Conservation (phyloP, 2,888 invertebrate genomes). For the Nineta flava region DNA sequence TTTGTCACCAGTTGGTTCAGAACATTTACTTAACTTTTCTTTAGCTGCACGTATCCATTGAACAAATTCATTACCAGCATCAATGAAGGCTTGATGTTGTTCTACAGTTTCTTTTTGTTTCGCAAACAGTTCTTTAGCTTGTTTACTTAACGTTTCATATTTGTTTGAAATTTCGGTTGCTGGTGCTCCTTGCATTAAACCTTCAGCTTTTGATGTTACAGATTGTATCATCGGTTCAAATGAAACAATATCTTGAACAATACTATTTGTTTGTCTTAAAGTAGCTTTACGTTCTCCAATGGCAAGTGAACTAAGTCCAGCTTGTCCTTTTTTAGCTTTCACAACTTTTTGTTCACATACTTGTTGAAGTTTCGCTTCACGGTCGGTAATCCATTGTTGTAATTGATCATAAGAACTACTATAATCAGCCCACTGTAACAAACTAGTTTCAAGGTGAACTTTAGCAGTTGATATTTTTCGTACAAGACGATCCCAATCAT, state of each 20-base stretch:
- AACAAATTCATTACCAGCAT: slow-evolving; percentile 80
- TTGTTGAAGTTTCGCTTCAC: slow-evolving; percentile 82
- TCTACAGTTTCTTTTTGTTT: slow-evolving; percentile 82
- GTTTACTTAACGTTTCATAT: slow-evolving; percentile 78
- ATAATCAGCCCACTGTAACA: slow-evolving; percentile 92
- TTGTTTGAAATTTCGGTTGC: slow-evolving; percentile 84
- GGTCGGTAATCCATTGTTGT: slow-evolving; percentile 87
- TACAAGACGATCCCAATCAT: slow-evolving; percentile 81
- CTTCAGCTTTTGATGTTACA: slow-evolving; percentile 83
- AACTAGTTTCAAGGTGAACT: slow-evolving; percentile 75
- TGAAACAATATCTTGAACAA: slow-evolving; percentile 91
- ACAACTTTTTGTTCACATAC: slow-evolving; percentile 72
- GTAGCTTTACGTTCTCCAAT: slow-evolving; percentile 79
- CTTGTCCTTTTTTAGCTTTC: slow-evolving; percentile 61
- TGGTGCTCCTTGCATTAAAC: slow-evolving; percentile 78
- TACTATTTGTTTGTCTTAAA: slow-evolving; percentile 79
- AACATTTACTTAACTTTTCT: slow-evolving; percentile 79
- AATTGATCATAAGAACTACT: slow-evolving; percentile 84
- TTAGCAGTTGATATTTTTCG: slow-evolving; percentile 86
- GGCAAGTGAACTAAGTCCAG: slow-evolving; percentile 61
- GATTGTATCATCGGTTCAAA: slow-evolving; percentile 96
- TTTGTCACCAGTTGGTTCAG: slow-evolving; percentile 83
- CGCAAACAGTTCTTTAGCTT: slow-evolving; percentile 77
- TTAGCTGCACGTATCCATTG: slow-evolving; percentile 86
- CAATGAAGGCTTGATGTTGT: slow-evolving; percentile 81